Conservation (phyloP, 2,113 vertebrate genomes). For the Syngnathus scovelli region DNA sequence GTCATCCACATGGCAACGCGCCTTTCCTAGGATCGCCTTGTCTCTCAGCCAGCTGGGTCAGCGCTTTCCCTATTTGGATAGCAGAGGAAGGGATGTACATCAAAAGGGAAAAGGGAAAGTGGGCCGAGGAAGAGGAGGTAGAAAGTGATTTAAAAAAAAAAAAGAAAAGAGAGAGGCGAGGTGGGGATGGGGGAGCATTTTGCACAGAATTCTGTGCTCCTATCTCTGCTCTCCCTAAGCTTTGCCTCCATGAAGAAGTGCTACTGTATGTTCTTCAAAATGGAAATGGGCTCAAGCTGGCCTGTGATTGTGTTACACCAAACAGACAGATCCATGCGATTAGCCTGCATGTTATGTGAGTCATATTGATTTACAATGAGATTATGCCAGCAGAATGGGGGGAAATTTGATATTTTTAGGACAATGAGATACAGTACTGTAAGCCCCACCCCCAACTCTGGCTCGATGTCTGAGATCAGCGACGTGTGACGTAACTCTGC, state of each 20-base stretch:
- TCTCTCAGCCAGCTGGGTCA: conserved; percentile 43
- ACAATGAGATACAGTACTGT: too few relatives aligned
- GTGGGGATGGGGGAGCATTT: neutral
- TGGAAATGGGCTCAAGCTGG: conserved; percentile 20
- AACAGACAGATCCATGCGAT: conserved; percentile 20
- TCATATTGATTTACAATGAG: conserved; percentile 9
- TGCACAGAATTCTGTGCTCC: conserved; percentile 16
- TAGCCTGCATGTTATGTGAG: conserved; percentile 2
- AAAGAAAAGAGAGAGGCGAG: conserved; percentile 17
- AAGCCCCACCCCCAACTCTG: too few relatives aligned
- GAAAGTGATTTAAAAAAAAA: neutral
- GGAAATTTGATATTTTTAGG: neutral
- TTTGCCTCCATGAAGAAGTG: conserved; percentile 12
- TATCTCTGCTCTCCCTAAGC: conserved; percentile 20
- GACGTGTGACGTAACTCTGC: too few relatives aligned
- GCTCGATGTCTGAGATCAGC: too few relatives aligned
- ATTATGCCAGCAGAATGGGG: conserved; percentile 4
- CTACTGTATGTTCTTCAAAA: conserved; percentile 22
- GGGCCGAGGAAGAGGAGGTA: conserved; percentile 13
- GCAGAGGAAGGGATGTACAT: conserved; percentile 27
- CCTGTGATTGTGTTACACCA: conserved; percentile 29
- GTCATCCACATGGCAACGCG: conserved; percentile 31
- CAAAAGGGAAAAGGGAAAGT: conserved; percentile 30
- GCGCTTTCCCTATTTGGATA: conserved; percentile 26
- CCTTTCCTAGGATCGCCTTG: conserved; percentile 34